Conservation (phyloP, 1,140 invertebrate species). For the Heliconius hermathena region DNA sequence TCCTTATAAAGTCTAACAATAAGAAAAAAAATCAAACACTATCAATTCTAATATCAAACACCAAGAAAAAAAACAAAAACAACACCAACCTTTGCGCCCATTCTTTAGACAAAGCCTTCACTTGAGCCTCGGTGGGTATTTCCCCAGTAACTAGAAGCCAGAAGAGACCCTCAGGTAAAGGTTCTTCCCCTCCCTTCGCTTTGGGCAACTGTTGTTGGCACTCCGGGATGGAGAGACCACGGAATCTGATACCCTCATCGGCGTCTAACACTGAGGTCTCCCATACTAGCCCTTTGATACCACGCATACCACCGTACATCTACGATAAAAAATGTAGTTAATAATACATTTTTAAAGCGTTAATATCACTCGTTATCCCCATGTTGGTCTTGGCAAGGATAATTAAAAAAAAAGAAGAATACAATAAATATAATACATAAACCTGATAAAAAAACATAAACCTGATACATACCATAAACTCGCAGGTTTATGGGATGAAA, state of each 20-base stretch:
- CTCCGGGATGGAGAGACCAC: conserved; percentile 97
- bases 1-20: too few relatives aligned
- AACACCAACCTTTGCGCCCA: conserved; percentile 90
- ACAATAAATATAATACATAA: too few relatives aligned
- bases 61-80: background rate
- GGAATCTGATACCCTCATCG: conserved; percentile 97
- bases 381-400: too few relatives aligned
- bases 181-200: conserved; percentile 91
- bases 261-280: conserved; percentile 97
- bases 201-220: conserved; percentile 96
- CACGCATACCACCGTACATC: conserved; percentile 98
- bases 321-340: conserved; percentile 23
- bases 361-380: too few relatives aligned
- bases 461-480: too few relatives aligned
- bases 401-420: too few relatives aligned
- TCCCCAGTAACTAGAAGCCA: conserved; percentile 97
- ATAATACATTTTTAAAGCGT: too few relatives aligned
- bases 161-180: conserved; percentile 97
- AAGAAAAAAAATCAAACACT: too few relatives aligned
- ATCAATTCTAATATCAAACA: too few relatives aligned
- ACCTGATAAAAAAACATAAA: too few relatives aligned
- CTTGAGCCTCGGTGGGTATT: conserved; percentile 92
- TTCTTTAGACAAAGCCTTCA: conserved; percentile 92
- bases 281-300: conserved; percentile 96
- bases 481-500: too few relatives aligned